These are phyloP conservation scores for Punctoribates punctum DNA, from an alignment of 2,888 invertebrate genomes.

Conservation along the genomic window DNA sequence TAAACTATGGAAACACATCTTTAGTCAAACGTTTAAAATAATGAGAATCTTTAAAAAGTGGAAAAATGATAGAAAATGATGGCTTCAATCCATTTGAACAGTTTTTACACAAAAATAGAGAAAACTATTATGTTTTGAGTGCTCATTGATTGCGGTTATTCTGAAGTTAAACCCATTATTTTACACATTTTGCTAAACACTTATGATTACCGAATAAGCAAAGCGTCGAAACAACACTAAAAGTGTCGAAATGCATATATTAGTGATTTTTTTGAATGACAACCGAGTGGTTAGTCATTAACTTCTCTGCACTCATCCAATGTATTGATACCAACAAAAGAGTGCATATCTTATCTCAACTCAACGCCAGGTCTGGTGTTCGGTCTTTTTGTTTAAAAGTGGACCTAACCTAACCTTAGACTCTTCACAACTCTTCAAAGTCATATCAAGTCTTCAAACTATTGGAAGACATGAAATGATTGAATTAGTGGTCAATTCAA, in stretches of 20 bases:
- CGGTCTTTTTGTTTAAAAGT: too few relatives aligned
- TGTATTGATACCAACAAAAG: background rate
- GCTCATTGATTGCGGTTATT: background rate
- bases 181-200: slow-evolving; percentile 9
- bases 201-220: background rate
- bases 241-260: slow-evolving; percentile 1
- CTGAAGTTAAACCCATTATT: background rate
- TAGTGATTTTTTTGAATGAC: slow-evolving; percentile 20
- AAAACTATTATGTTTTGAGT: background rate
- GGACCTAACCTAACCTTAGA: too few relatives aligned
- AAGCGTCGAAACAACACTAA: background rate
- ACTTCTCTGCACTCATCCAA: background rate
- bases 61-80: too few relatives aligned
- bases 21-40: background rate
- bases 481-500: too few relatives aligned
- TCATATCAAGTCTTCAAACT: too few relatives aligned
- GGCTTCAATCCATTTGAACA: background rate
- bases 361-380: too few relatives aligned
- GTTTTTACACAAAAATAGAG: background rate
- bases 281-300: slow-evolving; percentile 2
- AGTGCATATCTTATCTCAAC: too few relatives aligned
- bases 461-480: too few relatives aligned
- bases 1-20: background rate
- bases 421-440: too few relatives aligned
- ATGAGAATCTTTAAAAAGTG: background rate